These are phyloP conservation scores for Sceliomorpha sp. DNA, from an alignment of 2,888 invertebrate species.

Conservation along the genomic window DNA sequence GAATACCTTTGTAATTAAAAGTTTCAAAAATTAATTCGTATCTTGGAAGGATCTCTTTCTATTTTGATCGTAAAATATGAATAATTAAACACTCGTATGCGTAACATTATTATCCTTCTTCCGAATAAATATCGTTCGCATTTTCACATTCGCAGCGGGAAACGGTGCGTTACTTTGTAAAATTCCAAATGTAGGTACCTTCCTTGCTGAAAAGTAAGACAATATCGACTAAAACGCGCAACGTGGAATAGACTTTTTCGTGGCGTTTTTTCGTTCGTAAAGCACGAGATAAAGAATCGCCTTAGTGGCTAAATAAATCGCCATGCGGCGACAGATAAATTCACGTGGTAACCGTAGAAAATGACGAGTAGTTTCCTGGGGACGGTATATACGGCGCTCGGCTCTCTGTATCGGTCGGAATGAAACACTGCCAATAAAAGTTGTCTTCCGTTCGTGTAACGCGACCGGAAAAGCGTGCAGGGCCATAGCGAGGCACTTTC, in stretches of 20 bases:
- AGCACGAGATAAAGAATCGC: slow-evolving; percentile 4
- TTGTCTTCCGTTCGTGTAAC: slow-evolving; percentile 50
- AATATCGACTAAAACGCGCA: background rate
- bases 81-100: too few relatives aligned
- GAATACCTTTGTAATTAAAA: too few relatives aligned
- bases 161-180: too few relatives aligned
- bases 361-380: slow-evolving; percentile 35
- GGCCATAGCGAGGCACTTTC: slow-evolving; percentile 6
- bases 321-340: slow-evolving; percentile 31
- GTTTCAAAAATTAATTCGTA: too few relatives aligned
- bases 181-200: background rate
- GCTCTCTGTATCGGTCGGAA: slow-evolving; percentile 24
- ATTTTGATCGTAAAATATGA: too few relatives aligned
- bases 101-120: too few relatives aligned
- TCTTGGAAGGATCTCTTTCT: too few relatives aligned
- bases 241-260: background rate
- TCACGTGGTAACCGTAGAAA: slow-evolving; percentile 23
- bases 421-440: slow-evolving; percentile 62
- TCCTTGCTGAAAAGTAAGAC: background rate
- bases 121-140: too few relatives aligned
- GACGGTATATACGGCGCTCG: background rate
- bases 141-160: too few relatives aligned
- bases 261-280: slow-evolving; percentile 3
- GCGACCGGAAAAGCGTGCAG: slow-evolving; percentile 16
- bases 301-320: slow-evolving; percentile 12